phyloP scores from a whole-genome alignment of 2,797 vertebrate species.

The Liparis tanakae region DNA sequence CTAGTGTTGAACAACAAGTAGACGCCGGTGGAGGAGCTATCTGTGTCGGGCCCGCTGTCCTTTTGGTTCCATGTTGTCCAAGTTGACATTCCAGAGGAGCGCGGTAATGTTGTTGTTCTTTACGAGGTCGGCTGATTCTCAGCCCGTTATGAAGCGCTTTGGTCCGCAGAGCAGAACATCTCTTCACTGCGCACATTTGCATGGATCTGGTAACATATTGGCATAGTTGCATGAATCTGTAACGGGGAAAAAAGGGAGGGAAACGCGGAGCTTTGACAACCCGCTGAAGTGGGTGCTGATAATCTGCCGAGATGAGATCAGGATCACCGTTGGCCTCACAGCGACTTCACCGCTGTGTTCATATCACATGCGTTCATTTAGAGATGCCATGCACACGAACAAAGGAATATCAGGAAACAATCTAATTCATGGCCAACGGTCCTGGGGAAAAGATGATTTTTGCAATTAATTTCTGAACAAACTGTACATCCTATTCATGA shows the following conservation, averaged over 20 bases:
- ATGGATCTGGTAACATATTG: constrained; percentile 69
- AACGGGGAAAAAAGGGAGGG: constrained; percentile 54
- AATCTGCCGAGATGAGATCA: constrained; percentile 29
- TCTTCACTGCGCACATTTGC: constrained; percentile 72
- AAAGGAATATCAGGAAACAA: constrained; percentile 17
- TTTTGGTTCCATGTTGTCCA: constrained; percentile 73
- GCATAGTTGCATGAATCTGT: constrained; percentile 60
- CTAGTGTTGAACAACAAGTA: constrained; percentile 39
- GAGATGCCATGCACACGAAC: constrained; percentile 1
- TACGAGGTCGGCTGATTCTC: constrained; percentile 79
- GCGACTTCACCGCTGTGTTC: constrained; percentile 4
- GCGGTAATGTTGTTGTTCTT: constrained; percentile 81
- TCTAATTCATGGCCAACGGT: constrained; percentile 25
- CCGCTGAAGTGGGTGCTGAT: constrained; percentile 1
- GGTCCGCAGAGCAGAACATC: constrained; percentile 78
- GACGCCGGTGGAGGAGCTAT: constrained; percentile 51
- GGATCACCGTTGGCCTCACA: constrained; percentile 6
- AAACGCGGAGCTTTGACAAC: constrained; percentile 46
- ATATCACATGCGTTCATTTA: constrained; percentile 16
- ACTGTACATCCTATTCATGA: constrained; percentile 38
- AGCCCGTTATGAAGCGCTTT: constrained; percentile 77
- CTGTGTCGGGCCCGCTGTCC: constrained; percentile 57
- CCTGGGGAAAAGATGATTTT: constrained; percentile 35
- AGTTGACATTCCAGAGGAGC: constrained; percentile 83
- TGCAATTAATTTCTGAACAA: constrained; percentile 35